A percentile compares a stretch with the other conserved stretches of the same genome.
Conservation (phyloP, 2,113 vertebrate genomes). For the Genyomyrus donnyi region DNA sequence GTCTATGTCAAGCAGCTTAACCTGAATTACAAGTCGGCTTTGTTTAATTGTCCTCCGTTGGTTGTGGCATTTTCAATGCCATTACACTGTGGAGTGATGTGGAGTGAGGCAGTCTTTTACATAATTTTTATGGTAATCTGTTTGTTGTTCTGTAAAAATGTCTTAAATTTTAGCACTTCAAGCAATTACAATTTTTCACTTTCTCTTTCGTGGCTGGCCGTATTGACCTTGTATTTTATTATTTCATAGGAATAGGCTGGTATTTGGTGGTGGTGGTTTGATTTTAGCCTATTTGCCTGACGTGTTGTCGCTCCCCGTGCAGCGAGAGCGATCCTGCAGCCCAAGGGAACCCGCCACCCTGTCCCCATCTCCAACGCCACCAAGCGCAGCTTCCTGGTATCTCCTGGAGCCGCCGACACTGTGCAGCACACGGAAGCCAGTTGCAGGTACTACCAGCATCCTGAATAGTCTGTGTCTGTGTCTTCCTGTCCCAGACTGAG, state of each 20-base stretch:
- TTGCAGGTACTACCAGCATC: conserved; percentile 74
- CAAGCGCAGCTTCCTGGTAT: conserved; percentile 76
- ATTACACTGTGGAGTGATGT: not conserved
- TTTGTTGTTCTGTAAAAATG: not conserved
- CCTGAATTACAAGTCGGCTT: not conserved
- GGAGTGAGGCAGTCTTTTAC: not conserved
- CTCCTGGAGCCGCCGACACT: conserved; percentile 56
- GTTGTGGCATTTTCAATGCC: not conserved
- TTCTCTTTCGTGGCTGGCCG: not conserved
- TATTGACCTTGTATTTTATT: not conserved
- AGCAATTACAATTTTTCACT: not conserved
- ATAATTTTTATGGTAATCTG: not conserved
- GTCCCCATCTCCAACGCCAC: conserved; percentile 76
- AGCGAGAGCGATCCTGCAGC: conserved; percentile 74
- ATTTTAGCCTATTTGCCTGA: not conserved
- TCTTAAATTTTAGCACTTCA: not conserved
- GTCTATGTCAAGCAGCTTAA: not conserved
- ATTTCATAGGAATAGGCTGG: not conserved
- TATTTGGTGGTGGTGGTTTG: not conserved
- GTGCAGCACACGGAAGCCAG: conserved; percentile 59
- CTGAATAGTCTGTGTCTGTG: conserved; percentile 54
- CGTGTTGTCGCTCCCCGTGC: not conserved
- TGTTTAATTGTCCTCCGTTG: not conserved
- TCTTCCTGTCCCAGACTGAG: not conserved
- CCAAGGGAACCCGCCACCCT: conserved; percentile 68